These are phyloP conservation scores for Bradypodion pumilum DNA, from an alignment of 2,797 vertebrate genomes.

Conservation along the genomic window DNA sequence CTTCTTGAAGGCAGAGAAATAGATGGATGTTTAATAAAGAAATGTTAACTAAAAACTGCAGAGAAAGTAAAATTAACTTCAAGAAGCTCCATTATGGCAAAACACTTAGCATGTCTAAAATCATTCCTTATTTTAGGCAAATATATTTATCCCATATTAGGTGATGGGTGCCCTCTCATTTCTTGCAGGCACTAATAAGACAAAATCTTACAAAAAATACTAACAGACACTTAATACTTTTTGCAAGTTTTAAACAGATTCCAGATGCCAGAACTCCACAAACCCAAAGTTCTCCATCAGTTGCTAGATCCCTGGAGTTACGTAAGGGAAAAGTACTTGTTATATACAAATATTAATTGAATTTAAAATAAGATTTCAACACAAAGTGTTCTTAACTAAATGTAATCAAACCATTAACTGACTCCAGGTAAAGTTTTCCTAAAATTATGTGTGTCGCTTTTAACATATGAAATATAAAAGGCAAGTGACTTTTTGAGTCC, in stretches of 20 bases:
- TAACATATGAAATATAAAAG: not conserved
- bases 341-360: not conserved
- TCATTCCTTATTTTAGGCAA: not conserved
- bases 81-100: slow-evolving; percentile 1
- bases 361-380: not conserved
- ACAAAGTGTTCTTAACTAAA: not conserved
- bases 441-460: too few species aligned
- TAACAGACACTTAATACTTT: slow-evolving; percentile 35
- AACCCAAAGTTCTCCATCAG: not conserved
- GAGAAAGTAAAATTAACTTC: slow-evolving; percentile 36
- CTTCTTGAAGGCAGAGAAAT: not conserved
- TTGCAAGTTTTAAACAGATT: slow-evolving; percentile 35
- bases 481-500: too few species aligned
- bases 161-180: not conserved
- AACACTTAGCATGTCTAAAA: slow-evolving; percentile 28
- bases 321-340: slow-evolving; percentile 34
- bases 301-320: not conserved
- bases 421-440: not conserved
- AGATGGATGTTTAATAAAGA: slow-evolving; percentile 17
- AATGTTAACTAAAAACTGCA: slow-evolving; percentile 9
- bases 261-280: slow-evolving; percentile 17
- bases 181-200: slow-evolving; percentile 30
- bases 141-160: slow-evolving; percentile 38
- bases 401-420: too few species aligned
- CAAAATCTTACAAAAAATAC: slow-evolving; percentile 34